These are phyloP conservation scores for Pantherophis guttatus DNA, from an alignment of 2,113 vertebrate species.

Conservation along the genomic window DNA sequence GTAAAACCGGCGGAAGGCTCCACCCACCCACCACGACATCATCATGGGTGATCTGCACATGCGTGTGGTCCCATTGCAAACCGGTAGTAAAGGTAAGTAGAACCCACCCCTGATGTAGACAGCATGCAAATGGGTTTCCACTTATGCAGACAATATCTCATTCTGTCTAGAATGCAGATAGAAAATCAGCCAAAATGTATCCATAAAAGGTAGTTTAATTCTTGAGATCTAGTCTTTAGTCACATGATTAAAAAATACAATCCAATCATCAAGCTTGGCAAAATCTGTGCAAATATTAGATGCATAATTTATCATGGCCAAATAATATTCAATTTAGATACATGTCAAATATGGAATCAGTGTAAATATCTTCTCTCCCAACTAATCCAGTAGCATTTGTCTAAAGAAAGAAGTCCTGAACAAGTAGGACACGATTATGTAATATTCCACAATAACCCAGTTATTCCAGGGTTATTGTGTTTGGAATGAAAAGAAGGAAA, in stretches of 20 bases:
- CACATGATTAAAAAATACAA: background rate
- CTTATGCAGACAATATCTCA: background rate
- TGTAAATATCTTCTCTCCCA: background rate
- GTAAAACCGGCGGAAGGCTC: too few species aligned
- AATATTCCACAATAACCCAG: background rate
- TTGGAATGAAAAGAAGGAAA: background rate
- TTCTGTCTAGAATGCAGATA: too few species aligned
- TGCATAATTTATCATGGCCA: slow-evolving; percentile 14
- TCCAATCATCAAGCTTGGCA: background rate
- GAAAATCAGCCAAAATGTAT: background rate
- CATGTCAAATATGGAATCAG: background rate
- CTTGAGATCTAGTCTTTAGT: background rate
- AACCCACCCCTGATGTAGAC: background rate
- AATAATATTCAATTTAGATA: slow-evolving; percentile 25
- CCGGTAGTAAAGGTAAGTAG: too few species aligned
- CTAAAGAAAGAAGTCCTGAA: background rate
- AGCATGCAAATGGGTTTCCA: background rate
- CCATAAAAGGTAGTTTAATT: background rate
- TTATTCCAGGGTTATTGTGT: background rate
- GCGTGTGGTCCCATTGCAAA: too few species aligned
- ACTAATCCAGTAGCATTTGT: background rate
- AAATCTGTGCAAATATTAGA: slow-evolving; percentile 23
- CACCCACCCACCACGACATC: too few species aligned
- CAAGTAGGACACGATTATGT: background rate
- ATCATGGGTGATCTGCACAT: too few species aligned